Base-by-base conservation (phyloP, 2,797 vertebrate species). In the Pangasius larnaudii region DNA sequence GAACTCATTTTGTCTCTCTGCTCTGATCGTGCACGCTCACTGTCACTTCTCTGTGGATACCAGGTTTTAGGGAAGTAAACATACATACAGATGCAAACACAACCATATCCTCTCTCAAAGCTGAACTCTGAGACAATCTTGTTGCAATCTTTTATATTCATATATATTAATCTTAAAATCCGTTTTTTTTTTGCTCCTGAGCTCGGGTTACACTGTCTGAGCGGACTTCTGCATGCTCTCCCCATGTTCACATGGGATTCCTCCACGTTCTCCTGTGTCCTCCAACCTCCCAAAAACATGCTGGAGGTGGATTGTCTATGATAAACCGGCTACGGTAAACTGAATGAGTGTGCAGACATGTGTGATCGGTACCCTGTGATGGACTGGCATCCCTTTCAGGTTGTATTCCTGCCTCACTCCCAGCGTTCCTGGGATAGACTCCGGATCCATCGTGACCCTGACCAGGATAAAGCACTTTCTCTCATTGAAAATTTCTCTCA, bases 21-120 rank as follows among this genome's bases (percentile, higher is more conserved):
- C 49, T 74, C 24, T 14, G 5, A 74, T 24, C 10, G 11, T 19
- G 33, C 9, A 46, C 0, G 24, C 72, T 77, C 16, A 49, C 30
- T 53, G 75, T 33, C 75, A 78, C 51, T 78, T 78, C 75, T 78
- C 16, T 8, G 14, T 56, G 16, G 51, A 78, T 30, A 27, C 10
- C 51, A 78, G 51, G 0, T 78, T 78, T 78, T 33, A 78, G n/a
- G n/a, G 75, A 78, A 78, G 75, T 78, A 51, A 53, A 30, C 27
- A 33, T 49, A 58, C 30, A 22, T 51, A 51, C 46, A 42, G 72
- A 46, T 46, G 39, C 46, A 30, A 18, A 56, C 46, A 39, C 53
- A 79, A 19, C 5, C 30, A 53, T 33, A 10, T 2, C 9, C 63
- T 67, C 63, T 30, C 13, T 65, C 13, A 65, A 65, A 65, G 4